These are phyloP conservation scores for Nemapogon koenigi DNA, from an alignment of 2,888 invertebrate species.

Conservation along the genomic window DNA sequence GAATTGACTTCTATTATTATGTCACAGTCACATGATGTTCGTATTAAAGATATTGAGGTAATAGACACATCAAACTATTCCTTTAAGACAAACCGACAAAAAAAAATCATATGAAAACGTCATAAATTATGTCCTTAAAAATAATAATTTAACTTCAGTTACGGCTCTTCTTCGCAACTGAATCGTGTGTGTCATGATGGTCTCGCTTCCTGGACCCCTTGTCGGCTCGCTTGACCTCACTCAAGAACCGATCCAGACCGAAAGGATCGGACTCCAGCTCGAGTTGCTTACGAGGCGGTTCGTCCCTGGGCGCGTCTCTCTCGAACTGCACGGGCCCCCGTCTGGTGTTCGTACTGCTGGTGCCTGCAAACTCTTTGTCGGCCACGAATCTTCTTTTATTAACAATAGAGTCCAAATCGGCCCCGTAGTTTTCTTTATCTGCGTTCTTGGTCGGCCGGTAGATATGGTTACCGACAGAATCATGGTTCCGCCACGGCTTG, in stretches of 20 bases:
- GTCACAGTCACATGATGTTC: too few species aligned
- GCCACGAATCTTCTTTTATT: conserved; percentile 95
- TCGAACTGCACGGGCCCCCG: conserved; percentile 97
- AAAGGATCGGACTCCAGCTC: conserved; percentile 84
- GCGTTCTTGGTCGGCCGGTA: conserved; percentile 88
- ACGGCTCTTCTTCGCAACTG: too few species aligned
- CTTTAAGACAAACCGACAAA: too few species aligned
- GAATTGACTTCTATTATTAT: too few species aligned
- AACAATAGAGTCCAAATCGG: conserved; percentile 87
- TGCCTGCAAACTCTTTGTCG: conserved; percentile 95
- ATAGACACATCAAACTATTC: too few species aligned
- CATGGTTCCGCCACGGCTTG: conserved; percentile 95
- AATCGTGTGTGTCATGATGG: too few species aligned
- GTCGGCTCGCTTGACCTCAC: conserved; percentile 90
- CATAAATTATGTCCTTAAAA: too few species aligned
- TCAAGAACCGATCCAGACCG: conserved; percentile 97
- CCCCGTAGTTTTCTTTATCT: conserved; percentile 91
- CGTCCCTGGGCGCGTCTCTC: conserved; percentile 69
- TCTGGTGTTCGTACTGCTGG: conserved; percentile 72
- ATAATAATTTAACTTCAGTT: too few species aligned
- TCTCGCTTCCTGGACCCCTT: conserved; percentile 51
- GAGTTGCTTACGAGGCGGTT: conserved; percentile 26
- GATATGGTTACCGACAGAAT: conserved; percentile 85
- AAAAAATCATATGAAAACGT: too few species aligned
- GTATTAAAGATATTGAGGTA: too few species aligned